These are phyloP conservation scores for Thamnophis sirtalis DNA, from an alignment of 2,113 vertebrate species.

Conservation along the genomic window DNA sequence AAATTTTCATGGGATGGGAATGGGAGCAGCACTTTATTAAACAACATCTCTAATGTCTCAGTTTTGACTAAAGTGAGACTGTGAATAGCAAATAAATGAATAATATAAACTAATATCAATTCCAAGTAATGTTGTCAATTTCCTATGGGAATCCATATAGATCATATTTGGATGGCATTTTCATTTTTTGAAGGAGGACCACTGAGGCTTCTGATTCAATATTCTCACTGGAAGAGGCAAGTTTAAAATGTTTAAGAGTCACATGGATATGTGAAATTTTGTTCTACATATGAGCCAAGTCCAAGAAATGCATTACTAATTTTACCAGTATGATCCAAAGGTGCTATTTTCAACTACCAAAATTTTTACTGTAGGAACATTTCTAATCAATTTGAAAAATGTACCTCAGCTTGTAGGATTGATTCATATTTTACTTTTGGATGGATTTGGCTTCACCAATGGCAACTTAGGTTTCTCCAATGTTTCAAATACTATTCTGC, in stretches of 20 bases:
- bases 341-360: neutral
- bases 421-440: neutral
- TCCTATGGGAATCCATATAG: neutral
- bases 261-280: neutral
- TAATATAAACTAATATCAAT: neutral
- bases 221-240: neutral
- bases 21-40: neutral
- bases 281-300: neutral
- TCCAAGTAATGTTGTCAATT: neutral
- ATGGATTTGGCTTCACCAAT: neutral
- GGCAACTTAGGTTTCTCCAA: neutral
- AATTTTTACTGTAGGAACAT: neutral
- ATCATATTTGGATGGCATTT: neutral
- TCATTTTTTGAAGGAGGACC: neutral
- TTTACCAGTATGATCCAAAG: neutral
- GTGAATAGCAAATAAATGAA: neutral
- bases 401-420: neutral
- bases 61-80: neutral
- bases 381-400: neutral
- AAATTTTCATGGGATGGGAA: neutral
- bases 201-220: neutral
- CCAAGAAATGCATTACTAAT: neutral
- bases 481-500: neutral
- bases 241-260: neutral
- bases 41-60: neutral